Conservation (phyloP, 1,140 invertebrate genomes). For the Thaumetopoea pityocampa region DNA sequence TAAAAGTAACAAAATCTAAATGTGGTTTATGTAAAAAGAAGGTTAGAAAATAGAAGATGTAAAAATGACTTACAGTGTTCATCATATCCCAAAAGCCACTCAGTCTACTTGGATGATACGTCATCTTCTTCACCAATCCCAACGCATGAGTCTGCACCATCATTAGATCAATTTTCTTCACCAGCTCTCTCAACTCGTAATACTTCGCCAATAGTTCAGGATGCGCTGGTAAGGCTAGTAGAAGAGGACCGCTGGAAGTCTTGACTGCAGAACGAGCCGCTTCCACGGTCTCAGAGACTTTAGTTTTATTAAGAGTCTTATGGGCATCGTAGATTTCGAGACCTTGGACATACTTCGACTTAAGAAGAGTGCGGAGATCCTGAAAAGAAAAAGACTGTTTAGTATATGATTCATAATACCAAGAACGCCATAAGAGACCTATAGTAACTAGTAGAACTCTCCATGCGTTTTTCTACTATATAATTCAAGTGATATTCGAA, state of each 20-base stretch:
- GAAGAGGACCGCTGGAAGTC: constrained; percentile 75
- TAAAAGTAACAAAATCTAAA: too few species aligned
- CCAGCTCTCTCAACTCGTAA: constrained; percentile 80
- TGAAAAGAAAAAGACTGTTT: constrained; percentile 44
- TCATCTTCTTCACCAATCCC: constrained; percentile 79
- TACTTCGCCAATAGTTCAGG: constrained; percentile 82
- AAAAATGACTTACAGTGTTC: constrained; percentile 79
- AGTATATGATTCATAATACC: too few species aligned
- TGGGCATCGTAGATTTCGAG: constrained; percentile 79
- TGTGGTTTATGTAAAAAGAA: too few species aligned
- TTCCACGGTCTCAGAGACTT: constrained; percentile 77
- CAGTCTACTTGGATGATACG: constrained; percentile 85
- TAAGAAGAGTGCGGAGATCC: constrained; percentile 71
- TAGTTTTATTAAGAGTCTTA: constrained; percentile 76
- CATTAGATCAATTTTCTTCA: constrained; percentile 78
- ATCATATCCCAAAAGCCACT: constrained; percentile 87
- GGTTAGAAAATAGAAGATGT: background rate
- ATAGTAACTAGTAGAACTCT: too few species aligned
- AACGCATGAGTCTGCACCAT: constrained; percentile 83
- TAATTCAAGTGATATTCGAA: too few species aligned
- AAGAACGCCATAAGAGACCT: too few species aligned
- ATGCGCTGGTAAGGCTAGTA: constrained; percentile 78
- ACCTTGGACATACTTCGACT: constrained; percentile 78
- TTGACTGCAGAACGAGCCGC: constrained; percentile 75
- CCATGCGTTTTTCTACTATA: too few species aligned